These are phyloP conservation scores for Stigmatopora nigra DNA, from an alignment of 2,113 vertebrate species.

Conservation along the genomic window DNA sequence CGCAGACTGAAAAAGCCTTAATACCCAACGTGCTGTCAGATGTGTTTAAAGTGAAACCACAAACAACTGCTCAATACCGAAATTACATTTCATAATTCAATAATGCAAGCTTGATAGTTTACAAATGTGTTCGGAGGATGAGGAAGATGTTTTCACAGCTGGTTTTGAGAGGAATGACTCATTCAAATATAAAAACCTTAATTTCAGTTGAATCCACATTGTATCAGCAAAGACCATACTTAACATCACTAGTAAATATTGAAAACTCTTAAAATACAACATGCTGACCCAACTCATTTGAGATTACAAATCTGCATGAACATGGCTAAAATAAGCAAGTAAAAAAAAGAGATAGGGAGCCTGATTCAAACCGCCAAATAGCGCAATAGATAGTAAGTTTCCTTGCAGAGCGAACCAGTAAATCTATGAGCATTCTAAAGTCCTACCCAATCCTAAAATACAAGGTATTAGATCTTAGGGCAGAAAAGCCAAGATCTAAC, in stretches of 20 bases:
- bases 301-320: neutral
- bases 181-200: neutral
- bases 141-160: neutral
- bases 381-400: neutral
- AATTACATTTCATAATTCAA: constrained; percentile 2
- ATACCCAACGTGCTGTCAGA: constrained; percentile 48
- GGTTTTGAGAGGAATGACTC: neutral
- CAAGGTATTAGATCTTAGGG: constrained; percentile 18
- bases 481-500: constrained; percentile 21
- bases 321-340: neutral
- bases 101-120: neutral
- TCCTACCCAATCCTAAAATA: constrained; percentile 7
- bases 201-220: neutral
- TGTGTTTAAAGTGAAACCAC: constrained; percentile 20
- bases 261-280: neutral
- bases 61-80: constrained; percentile 9
- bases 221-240: too few relatives aligned
- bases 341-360: neutral
- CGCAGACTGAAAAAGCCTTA: constrained; percentile 37
- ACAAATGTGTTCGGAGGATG: neutral
- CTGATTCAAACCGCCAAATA: constrained; percentile 1
- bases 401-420: neutral
- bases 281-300: neutral
- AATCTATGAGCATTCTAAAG: neutral
- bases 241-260: neutral